phyloP scores from a whole-genome alignment of 2,888 invertebrate genomes.

The Athetis lepigone region DNA sequence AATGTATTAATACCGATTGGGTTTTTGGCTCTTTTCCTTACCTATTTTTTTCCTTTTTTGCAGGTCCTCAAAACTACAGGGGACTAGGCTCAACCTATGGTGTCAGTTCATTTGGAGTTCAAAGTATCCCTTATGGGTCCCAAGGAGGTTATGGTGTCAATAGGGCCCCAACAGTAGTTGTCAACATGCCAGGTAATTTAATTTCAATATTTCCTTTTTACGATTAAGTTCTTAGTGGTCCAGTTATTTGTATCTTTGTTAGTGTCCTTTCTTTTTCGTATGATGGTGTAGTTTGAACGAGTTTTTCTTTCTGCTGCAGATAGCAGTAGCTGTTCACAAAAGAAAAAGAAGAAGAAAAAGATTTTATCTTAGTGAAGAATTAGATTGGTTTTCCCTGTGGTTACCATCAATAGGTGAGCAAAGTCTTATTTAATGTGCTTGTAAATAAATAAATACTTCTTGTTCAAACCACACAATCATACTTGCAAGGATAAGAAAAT shows the following conservation, averaged over 20 bases:
- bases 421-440: neutral
- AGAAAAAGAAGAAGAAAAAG: conserved; percentile 30
- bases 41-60: conserved; percentile 15
- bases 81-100: conserved; percentile 36
- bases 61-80: conserved; percentile 41
- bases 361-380: neutral
- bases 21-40: neutral
- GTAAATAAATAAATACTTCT: neutral
- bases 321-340: conserved; percentile 40
- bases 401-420: neutral
- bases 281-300: conserved; percentile 15
- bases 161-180: conserved; percentile 44
- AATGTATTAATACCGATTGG: neutral
- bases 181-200: conserved; percentile 47
- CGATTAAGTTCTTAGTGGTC: neutral
- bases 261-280: neutral
- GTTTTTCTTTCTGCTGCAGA: conserved; percentile 25
- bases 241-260: neutral
- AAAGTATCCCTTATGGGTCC: conserved; percentile 21
- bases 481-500: neutral
- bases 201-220: too few species aligned
- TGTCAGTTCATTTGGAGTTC: conserved; percentile 14
- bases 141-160: conserved; percentile 27
- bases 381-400: neutral
- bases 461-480: conserved; percentile 1